Evolutionary conservation across 1,140 invertebrate genomes (phyloP), one percentile per base, ranked within the genome.

Genomic region (Drosophila teissieri): DNA sequence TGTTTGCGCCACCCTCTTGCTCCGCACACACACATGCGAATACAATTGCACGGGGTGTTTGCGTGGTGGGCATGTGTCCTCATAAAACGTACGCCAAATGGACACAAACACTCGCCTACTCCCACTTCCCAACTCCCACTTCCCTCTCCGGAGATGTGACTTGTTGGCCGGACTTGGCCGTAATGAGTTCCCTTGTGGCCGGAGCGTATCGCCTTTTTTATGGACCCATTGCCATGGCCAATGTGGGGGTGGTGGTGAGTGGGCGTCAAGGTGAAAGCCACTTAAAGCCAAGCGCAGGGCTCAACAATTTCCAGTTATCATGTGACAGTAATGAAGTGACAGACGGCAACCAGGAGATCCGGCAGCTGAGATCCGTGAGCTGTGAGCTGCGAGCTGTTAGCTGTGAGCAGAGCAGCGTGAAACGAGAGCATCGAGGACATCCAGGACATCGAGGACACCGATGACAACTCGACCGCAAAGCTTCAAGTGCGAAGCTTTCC

Each of bases 131-230:
- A 19, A 1, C 2, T 19, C 19, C 19, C 19, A 2, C 19, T 19
- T 37, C 31, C 8, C 46, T 34, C 17, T 14, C 39, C 31, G 11
- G n/a, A 53, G 17, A 52, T 61, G 72, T 22, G 64, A 72, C 73
- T 78, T 72, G 75, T 72, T 78, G 77, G 73, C 63, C 53, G 74
- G 74, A 77, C 74, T 77, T 77, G 68, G 63, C 61, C 49, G 45
- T 78, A 78, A 78, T 78, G 75, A 78, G 75, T 78, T 78, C 75
- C 75, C 75, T 78, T 78, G 75, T 78, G 75, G 74, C 65, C 64
- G 24, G 17, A 4, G 39, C 48, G 31, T 54, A 68, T 53, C 37
- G 61, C 73, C 51, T 56, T 77, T 77, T 77, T 77, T 77, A 72
- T 72, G 22, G 27, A 40, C 19, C 51, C 51, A n/a, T 17, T 37